phyloP scores from a whole-genome alignment of 2,888 invertebrate species.

The Aethes cnicana region DNA sequence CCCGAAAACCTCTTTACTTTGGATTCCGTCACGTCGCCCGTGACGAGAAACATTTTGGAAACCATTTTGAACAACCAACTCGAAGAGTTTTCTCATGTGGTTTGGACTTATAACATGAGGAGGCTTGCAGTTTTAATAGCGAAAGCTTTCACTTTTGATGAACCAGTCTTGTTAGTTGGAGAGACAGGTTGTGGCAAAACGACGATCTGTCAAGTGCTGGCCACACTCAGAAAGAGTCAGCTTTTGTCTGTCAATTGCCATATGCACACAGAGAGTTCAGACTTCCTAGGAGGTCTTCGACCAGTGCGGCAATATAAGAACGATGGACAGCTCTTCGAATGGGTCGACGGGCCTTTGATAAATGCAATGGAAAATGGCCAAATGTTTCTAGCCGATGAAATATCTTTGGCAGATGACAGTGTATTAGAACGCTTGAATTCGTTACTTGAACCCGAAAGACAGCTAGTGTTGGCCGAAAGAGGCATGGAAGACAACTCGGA shows the following conservation, averaged over 20 bases:
- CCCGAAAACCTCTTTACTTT: slow-evolving; percentile 88
- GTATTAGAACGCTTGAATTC: slow-evolving; percentile 98
- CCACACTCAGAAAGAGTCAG: slow-evolving; percentile 85
- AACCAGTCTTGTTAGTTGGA: slow-evolving; percentile 97
- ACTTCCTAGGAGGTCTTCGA: slow-evolving; percentile 97
- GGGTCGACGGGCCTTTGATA: slow-evolving; percentile 98
- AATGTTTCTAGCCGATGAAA: slow-evolving; percentile 98
- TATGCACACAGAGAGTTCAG: slow-evolving; percentile 98
- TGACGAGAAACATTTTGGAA: slow-evolving; percentile 88
- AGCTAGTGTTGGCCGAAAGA: slow-evolving; percentile 94
- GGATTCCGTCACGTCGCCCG: slow-evolving; percentile 86
- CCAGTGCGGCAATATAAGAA: slow-evolving; percentile 88
- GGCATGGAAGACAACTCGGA: slow-evolving; percentile 84
- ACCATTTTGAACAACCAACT: slow-evolving; percentile 81
- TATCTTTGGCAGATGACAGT: slow-evolving; percentile 98
- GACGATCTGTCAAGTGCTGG: slow-evolving; percentile 94
- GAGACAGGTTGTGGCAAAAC: slow-evolving; percentile 99
- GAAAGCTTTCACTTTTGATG: slow-evolving; percentile 94
- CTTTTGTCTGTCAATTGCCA: slow-evolving; percentile 97
- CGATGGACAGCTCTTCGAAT: slow-evolving; percentile 92
- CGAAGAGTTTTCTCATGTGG: slow-evolving; percentile 88
- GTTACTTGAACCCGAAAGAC: slow-evolving; percentile 95
- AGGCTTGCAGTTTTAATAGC: slow-evolving; percentile 88
- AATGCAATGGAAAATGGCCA: slow-evolving; percentile 93
- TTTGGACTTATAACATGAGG: slow-evolving; percentile 97